Base-by-base conservation (phyloP, 2,888 invertebrate genomes). In the Hyalella azteca region DNA sequence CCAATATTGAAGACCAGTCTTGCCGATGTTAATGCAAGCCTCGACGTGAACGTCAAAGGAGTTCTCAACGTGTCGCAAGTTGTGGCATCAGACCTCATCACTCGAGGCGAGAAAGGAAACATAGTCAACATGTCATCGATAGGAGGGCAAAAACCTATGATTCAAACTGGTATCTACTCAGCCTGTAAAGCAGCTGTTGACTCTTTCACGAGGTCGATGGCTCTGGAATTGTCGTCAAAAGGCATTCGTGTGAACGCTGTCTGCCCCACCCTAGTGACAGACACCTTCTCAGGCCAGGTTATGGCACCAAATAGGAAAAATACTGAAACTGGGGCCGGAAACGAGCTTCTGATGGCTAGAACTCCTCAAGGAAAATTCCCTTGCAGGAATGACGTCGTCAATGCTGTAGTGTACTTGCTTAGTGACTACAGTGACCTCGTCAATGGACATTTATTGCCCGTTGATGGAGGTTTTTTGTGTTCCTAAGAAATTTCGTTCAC, bases 251-350 rank as follows among this genome's bases (percentile, higher is more conserved):
- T 94, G 0, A 98, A 98, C 87, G 91, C 92, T 22, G 93, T 98
- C 0, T 96, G 97, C 88, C 98, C 98, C 0, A 98, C 97, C 0
- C 96, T 96, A 0, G 93, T 96, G n/a, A 89, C 96, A 90, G 98
- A 97, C 0, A 94, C 93, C 54, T n/a, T n/a, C n/a, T n/a, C n/a
- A n/a, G n/a, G n/a, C n/a, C n/a, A n/a, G n/a, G n/a, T n/a, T n/a
- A n/a, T n/a, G n/a, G n/a, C n/a, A 93, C 78, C n/a, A n/a, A n/a
- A 93, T 98, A 94, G 96, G 96, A 0, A 91, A 90, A 83, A 88
- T 91, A 22, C 92, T 91, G 40, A 98, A 97, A 97, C 91, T 92
- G 13, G 93, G 95, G 86, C 93, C 94, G 0, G 89, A 88, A 0
- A 94, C 0, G 89, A 90, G 2, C 91, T 90, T 0, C 91, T 97